Evolutionary conservation across 2,797 vertebrate genomes (phyloP).

Genomic region (Pseudochaenichthys georgianus): DNA sequence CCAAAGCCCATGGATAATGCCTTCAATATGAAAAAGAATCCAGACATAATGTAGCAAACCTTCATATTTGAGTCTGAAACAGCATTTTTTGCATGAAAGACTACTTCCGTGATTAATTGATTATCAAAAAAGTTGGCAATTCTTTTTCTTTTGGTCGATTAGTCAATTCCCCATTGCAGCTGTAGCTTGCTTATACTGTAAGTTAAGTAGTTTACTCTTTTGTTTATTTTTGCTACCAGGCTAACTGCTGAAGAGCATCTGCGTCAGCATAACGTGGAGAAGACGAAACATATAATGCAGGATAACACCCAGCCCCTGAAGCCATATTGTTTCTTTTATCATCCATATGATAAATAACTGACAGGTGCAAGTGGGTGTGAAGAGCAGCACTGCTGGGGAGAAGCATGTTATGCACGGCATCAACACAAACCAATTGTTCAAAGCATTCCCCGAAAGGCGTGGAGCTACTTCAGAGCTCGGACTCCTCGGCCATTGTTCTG

Average conservation of each 20-base stretch:
- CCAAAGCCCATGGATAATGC: not conserved
- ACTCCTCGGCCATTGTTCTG: constrained; percentile 65
- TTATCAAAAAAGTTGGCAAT: not conserved
- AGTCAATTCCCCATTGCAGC: not conserved
- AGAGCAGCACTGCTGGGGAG: constrained; percentile 55
- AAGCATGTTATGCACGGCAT: constrained; percentile 44
- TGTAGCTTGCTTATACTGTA: not conserved
- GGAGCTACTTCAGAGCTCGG: constrained; percentile 49
- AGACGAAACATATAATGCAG: constrained; percentile 47
- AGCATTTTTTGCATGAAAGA: not conserved
- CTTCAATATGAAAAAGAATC: not conserved
- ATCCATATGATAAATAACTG: constrained; percentile 76
- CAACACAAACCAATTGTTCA: constrained; percentile 57
- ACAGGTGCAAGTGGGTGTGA: constrained; percentile 76
- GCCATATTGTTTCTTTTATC: constrained; percentile 75
- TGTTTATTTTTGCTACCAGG: not conserved
- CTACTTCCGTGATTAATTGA: not conserved
- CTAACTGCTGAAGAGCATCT: constrained; percentile 50
- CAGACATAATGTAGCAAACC: not conserved
- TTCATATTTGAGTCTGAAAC: not conserved
- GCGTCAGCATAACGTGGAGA: constrained; percentile 48
- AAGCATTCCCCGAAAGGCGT: constrained; percentile 61
- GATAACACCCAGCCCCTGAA: constrained; percentile 48
- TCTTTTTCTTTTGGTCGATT: not conserved
- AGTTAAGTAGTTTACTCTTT: constrained; percentile 9